Base-by-base conservation (phyloP, 2,113 vertebrate genomes). In the Piprites chloris region DNA sequence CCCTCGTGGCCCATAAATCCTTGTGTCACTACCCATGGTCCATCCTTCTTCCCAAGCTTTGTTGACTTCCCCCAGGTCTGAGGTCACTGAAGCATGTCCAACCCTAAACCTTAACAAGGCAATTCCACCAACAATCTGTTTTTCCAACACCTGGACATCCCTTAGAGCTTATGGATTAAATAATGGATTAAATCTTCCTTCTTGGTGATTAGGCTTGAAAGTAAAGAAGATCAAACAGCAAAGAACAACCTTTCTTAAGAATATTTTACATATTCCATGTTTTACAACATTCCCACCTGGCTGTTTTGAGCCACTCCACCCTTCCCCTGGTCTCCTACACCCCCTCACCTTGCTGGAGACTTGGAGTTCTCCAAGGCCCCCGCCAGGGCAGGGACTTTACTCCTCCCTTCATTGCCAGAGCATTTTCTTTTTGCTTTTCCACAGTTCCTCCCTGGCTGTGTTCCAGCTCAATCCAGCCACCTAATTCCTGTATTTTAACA, bases 371-470 rank as follows among this genome's bases (percentile, higher is more conserved):
- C 39, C 14, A 3, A 22, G 42, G 26, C 6, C 32, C 35, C 39
- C 33, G n/a, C 32, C 18, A 41, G 42, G 30, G 12, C 46, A 23
- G 19, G 39, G 44, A 11, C 11, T 65, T 44, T 32, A 50, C 53
- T 39, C 9, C 41, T 53, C 27, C 32, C 2, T 10, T 28, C 21
- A 9, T 2, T 30, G 6, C 55, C 67, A 41, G 50, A 1, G 14
- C 15, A 22, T 14, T 49, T 44, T 13, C 46, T 24, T 32, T 49
- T 3, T 4, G 6, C 9, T 46, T 33, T 11, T 3, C 55, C 41
- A 4, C 28, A 14, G 44, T 17, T 63, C 35, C 47, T 20, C 49
- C 9, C 6, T 5, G 33, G n/a, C 50, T 2, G 0, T 2, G 19
- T 66, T 8, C 44, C 87, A 79, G n/a, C 24, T 63, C 23, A 24